Percentiles rank a stretch among this genome's conserved stretches.
phyloP scores from a whole-genome alignment of 2,888 invertebrate species.

The Lysandra bellargus region DNA sequence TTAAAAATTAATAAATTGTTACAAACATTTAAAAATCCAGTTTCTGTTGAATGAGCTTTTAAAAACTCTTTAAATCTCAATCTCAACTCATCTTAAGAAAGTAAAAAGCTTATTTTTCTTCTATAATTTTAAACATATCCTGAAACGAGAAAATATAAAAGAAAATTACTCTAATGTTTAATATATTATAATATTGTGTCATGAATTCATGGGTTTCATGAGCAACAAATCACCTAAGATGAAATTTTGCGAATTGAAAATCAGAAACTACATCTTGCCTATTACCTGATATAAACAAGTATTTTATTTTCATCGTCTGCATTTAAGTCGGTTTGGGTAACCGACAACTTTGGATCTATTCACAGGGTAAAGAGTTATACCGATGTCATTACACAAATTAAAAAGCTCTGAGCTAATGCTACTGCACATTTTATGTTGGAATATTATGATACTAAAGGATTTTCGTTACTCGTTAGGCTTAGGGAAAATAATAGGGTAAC shows the following conservation, averaged over 20 bases:
- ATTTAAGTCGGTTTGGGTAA: background rate
- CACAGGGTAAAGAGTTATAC: slow-evolving; percentile 1
- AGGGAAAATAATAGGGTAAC: no score
- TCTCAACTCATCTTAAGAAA: no score
- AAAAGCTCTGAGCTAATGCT: slow-evolving; percentile 14
- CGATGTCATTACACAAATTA: slow-evolving; percentile 24
- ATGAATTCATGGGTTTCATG: no score
- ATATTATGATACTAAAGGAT: background rate
- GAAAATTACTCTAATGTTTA: no score
- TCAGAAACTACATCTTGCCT: background rate
- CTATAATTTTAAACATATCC: no score
- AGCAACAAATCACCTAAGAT: background rate
- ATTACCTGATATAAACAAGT: background rate
- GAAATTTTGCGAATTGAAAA: background rate
- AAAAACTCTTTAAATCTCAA: no score
- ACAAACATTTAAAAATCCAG: no score
- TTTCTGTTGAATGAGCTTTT: no score
- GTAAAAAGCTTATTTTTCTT: no score
- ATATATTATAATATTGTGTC: no score
- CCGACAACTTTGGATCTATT: background rate
- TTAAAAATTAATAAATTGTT: no score
- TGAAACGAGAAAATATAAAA: no score
- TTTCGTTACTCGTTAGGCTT: background rate
- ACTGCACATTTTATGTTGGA: background rate
- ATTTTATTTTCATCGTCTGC: background rate